Base-by-base conservation (phyloP, 2,113 vertebrate species). In the Oryzias woworae region DNA sequence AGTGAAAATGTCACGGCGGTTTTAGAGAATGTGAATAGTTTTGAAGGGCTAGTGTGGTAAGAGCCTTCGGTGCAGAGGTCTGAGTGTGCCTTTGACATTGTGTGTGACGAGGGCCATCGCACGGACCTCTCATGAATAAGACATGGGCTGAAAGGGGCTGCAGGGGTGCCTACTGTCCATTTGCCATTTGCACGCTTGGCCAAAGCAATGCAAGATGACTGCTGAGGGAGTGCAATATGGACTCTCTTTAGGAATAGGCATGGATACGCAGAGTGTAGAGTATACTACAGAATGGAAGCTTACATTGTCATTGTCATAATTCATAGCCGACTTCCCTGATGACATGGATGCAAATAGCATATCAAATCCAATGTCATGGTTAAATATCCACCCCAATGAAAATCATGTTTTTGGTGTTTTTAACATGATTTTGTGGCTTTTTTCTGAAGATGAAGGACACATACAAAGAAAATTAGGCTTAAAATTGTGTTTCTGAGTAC, bases 141-240 rank as follows among this genome's bases (percentile, higher is more conserved):
- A 81, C 88, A 92, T 91, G 75, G 69, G 70, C 54, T 50, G 58
- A 75, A 20, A 71, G 65, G 73, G 74, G 71, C 82, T 48, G 69
- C 65, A 17, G 63, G 80, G 84, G 76, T 41, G 42, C 63, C 78
- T 62, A 67, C 75, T 87, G 88, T 82, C 88, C 87, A 83, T 89
- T 90, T 88, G 85, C 86, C 81, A 87, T 89, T 90, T 90, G 81
- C 86, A 91, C 86, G 86, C 86, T 85, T 90, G 85, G 81, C 71
- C 85, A 86, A 80, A 85, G 80, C 72, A 66, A 75, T 62, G 83
- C 77, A 84, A 78, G 83, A 83, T 24, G 72, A 83, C 69, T 73
- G 82, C 64, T 68, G 68, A 80, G 81, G 83, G 76, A 76, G 48
- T 53, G 68, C 58, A 55, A 65, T 28, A 69, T 60, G 62, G 76